These are phyloP conservation scores for Yasuhikotakia modesta DNA, from an alignment of 2,797 vertebrate species.

Conservation along the genomic window DNA sequence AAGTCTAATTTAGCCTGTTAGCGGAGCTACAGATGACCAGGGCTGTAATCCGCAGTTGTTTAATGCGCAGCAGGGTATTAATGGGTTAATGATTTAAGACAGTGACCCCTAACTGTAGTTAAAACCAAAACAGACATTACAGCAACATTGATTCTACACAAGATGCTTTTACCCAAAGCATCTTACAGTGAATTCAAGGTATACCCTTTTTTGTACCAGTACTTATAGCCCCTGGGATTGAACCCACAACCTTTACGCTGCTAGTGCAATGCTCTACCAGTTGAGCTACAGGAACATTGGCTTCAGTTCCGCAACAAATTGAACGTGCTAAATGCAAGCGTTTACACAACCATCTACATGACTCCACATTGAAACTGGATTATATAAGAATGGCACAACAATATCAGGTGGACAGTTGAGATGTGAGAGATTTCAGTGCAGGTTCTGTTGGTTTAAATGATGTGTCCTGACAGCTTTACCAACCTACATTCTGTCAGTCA, in stretches of 20 bases:
- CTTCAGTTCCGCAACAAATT: too few relatives aligned
- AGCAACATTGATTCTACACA: too few relatives aligned
- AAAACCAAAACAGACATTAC: background rate
- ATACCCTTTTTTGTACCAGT: too few relatives aligned
- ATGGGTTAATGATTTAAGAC: background rate
- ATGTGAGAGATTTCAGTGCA: background rate
- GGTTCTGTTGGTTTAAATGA: constrained; percentile 25
- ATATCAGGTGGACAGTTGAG: background rate
- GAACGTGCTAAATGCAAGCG: background rate
- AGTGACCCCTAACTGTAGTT: background rate
- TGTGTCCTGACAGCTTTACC: constrained; percentile 24
- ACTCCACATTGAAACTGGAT: background rate
- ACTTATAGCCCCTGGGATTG: too few relatives aligned
- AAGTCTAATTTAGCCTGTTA: constrained; percentile 17
- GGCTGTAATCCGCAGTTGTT: constrained; percentile 3
- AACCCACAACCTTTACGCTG: too few relatives aligned
- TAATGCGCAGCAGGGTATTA: constrained; percentile 14
- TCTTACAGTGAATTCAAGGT: too few relatives aligned
- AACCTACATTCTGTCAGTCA: constrained; percentile 34
- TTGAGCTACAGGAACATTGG: too few relatives aligned
- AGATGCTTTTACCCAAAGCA: too few relatives aligned
- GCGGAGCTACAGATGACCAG: constrained; percentile 31
- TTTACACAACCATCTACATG: background rate
- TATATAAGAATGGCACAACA: background rate
- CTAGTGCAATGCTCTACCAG: too few relatives aligned